A percentile compares a stretch with the other conserved stretches of the same genome.
Evolutionary conservation across 2,888 invertebrate species (phyloP).

Genomic region (Nephrotoma flavescens): DNA sequence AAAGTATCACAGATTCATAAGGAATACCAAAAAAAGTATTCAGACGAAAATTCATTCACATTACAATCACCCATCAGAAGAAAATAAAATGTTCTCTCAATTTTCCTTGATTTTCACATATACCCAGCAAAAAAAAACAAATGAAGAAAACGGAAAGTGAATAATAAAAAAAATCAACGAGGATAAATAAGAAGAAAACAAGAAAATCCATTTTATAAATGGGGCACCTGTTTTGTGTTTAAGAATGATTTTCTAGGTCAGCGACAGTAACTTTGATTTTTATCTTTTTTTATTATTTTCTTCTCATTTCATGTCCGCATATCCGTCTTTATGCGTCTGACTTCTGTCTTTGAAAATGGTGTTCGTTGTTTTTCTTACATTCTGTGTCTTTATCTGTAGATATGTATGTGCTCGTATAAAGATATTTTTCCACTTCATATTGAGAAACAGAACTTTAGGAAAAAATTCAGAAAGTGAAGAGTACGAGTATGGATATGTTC

Average conservation of each 20-base stretch:
- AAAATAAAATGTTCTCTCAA: neutral
- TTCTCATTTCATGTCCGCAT: conserved; percentile 4
- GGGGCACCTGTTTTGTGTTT: conserved; percentile 5
- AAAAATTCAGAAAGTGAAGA: neutral
- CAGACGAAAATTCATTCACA: neutral
- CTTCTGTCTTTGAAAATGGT: neutral
- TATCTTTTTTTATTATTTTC: conserved; percentile 4
- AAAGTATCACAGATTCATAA: neutral
- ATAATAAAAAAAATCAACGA: neutral
- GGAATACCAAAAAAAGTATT: neutral
- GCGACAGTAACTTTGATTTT: conserved; percentile 9
- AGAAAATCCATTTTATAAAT: conserved; percentile 4
- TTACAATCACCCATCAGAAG: neutral
- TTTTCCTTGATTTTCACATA: neutral
- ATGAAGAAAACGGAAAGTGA: neutral
- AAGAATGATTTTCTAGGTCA: conserved; percentile 10
- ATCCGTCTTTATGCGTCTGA: conserved; percentile 4
- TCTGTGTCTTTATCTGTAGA: neutral
- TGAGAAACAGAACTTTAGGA: neutral
- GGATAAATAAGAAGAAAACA: neutral
- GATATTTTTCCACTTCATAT: neutral
- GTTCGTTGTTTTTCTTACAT: neutral
- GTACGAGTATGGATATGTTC: neutral
- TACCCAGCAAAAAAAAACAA: neutral
- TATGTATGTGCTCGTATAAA: neutral